Percentiles rank a stretch among this genome's conserved stretches.
phyloP scores from a whole-genome alignment of 2,797 vertebrate genomes.

The Hirundo rustica region DNA sequence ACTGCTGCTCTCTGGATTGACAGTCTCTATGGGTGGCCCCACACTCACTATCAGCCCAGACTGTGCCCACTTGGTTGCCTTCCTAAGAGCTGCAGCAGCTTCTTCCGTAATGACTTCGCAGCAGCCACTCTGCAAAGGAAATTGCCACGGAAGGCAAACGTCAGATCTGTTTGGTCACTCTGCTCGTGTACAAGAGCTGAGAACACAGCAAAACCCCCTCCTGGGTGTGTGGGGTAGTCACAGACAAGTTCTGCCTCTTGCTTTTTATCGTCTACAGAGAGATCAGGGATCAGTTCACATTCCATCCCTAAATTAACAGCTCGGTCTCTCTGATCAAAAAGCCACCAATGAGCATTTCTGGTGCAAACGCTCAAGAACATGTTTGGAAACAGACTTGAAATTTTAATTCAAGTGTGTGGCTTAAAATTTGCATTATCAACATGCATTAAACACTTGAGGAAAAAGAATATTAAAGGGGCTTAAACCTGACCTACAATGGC shows the following conservation, averaged over 20 bases:
- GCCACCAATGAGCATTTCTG: neutral
- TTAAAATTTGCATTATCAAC: neutral
- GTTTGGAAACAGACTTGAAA: neutral
- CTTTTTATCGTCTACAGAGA: neutral
- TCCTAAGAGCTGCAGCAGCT: conserved; percentile 90
- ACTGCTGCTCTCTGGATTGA: conserved; percentile 84
- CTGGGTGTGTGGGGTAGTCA: neutral
- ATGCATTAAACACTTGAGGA: neutral
- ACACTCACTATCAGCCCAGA: conserved; percentile 97
- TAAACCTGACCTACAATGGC: neutral
- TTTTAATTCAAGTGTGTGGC: neutral
- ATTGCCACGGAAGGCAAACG: neutral
- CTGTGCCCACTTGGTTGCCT: conserved; percentile 98
- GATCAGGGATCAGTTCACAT: neutral
- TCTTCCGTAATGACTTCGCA: conserved; percentile 98
- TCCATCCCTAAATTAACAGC: neutral
- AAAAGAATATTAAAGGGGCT: neutral
- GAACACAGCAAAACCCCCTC: neutral
- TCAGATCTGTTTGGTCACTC: neutral
- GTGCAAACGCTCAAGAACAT: neutral
- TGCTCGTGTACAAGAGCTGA: neutral
- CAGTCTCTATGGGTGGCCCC: conserved; percentile 89
- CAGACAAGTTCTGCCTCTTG: neutral
- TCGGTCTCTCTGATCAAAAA: neutral
- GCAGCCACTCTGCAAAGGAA: conserved; percentile 84